Conservation (phyloP, 2,888 invertebrate genomes). For the Hypolimnas misippus region DNA sequence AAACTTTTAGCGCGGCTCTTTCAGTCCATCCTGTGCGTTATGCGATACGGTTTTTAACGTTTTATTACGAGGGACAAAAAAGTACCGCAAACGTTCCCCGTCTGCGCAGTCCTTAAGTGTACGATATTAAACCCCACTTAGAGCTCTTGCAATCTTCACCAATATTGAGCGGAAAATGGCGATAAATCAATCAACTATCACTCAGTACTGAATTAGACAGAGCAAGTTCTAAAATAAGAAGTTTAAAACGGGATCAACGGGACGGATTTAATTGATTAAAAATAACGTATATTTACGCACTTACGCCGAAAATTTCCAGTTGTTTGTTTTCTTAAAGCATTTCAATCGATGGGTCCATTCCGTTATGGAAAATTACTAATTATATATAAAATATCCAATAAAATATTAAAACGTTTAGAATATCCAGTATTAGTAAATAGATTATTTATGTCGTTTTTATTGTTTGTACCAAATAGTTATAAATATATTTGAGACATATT, state of each 20-base stretch:
- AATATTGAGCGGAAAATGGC: background rate
- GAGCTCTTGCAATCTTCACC: background rate
- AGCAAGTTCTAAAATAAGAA: constrained; percentile 27
- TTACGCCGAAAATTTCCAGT: constrained; percentile 51
- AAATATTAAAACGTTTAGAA: constrained; percentile 1
- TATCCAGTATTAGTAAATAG: too few relatives aligned
- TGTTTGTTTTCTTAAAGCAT: constrained; percentile 57
- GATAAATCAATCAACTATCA: constrained; percentile 14
- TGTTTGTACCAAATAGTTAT: too few relatives aligned
- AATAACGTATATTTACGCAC: constrained; percentile 40
- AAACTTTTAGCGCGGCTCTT: too few relatives aligned
- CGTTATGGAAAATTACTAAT: constrained; percentile 8
- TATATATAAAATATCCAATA: background rate
- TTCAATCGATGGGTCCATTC: constrained; percentile 40
- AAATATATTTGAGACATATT: too few relatives aligned
- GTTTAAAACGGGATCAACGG: constrained; percentile 37
- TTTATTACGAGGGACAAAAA: too few relatives aligned
- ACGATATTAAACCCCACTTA: constrained; percentile 4
- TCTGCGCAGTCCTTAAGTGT: too few relatives aligned
- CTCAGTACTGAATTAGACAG: constrained; percentile 11
- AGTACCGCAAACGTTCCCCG: too few relatives aligned
- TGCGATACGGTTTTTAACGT: too few relatives aligned
- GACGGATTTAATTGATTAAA: constrained; percentile 43
- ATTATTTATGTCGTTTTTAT: too few relatives aligned
- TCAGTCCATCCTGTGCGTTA: too few relatives aligned